These are phyloP conservation scores for Microtus richardsoni DNA, from an alignment of 2,113 vertebrate species.

Conservation along the genomic window DNA sequence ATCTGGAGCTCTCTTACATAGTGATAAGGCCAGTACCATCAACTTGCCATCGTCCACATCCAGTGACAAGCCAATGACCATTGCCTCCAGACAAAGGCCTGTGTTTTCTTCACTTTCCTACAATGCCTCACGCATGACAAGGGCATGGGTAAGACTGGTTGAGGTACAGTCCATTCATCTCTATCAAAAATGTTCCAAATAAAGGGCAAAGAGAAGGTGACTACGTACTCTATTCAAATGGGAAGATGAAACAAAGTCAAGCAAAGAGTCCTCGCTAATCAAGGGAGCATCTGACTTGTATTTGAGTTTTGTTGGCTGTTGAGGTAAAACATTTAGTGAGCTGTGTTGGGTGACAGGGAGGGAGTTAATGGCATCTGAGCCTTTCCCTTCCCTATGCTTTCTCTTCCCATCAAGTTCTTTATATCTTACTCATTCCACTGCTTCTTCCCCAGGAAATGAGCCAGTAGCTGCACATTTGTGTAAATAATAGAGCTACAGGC, in stretches of 20 bases:
- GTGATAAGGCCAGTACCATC: not conserved
- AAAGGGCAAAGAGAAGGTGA: conserved; percentile 31
- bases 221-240: not conserved
- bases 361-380: not conserved
- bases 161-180: not conserved
- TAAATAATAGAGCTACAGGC: conserved; percentile 8
- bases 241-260: not conserved
- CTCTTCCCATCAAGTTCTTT: not conserved
- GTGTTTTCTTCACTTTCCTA: not conserved
- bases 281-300: not conserved
- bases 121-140: no score
- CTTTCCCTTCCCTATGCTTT: not conserved
- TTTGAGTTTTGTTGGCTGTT: not conserved
- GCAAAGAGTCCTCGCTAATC: not conserved
- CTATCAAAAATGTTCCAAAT: not conserved
- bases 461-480: not conserved
- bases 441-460: conserved; percentile 2
- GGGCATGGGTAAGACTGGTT: not conserved
- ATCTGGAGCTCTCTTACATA: not conserved
- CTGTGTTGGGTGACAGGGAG: accelerated
- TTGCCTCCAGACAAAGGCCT: not conserved
- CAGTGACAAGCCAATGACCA: not conserved
- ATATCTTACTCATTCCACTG: not conserved
- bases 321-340: not conserved
- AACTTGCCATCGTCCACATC: not conserved